Evolutionary conservation across 2,888 invertebrate species (phyloP).

Genomic region (Lochmaea capreae): DNA sequence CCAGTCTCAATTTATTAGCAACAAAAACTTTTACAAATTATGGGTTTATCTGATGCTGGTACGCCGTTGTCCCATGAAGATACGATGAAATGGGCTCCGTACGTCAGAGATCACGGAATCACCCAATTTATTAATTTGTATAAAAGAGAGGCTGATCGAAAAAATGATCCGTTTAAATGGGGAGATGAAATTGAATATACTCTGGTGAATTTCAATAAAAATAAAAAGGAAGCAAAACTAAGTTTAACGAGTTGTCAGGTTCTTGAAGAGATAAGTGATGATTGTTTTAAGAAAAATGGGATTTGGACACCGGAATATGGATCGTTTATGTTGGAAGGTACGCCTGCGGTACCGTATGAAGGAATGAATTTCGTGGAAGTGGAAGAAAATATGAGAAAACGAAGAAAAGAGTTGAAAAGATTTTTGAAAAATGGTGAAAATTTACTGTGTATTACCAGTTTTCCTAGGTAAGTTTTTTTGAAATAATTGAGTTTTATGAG

Average conservation of each 20-base stretch:
- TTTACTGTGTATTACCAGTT: slow-evolving; percentile 91
- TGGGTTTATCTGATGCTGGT: slow-evolving; percentile 25
- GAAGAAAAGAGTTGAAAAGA: slow-evolving; percentile 85
- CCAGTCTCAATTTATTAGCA: slow-evolving; percentile 2
- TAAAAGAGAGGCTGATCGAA: slow-evolving; percentile 85
- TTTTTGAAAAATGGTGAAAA: slow-evolving; percentile 83
- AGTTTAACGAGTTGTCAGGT: slow-evolving; percentile 85
- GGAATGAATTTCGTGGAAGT: slow-evolving; percentile 98
- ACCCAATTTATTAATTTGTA: slow-evolving; percentile 96
- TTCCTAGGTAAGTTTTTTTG: slow-evolving; percentile 78
- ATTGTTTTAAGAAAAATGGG: slow-evolving; percentile 68
- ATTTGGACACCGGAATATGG: slow-evolving; percentile 98
- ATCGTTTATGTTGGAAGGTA: slow-evolving; percentile 98
- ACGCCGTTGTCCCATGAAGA: slow-evolving; percentile 70
- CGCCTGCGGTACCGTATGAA: slow-evolving; percentile 96
- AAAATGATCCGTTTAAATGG: slow-evolving; percentile 96
- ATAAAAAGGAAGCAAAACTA: slow-evolving; percentile 79
- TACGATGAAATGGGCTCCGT: slow-evolving; percentile 89
- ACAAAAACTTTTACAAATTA: slow-evolving; percentile 10
- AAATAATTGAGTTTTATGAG: no score
- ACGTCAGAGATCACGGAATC: slow-evolving; percentile 94
- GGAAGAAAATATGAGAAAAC: slow-evolving; percentile 95
- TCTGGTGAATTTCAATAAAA: slow-evolving; percentile 87
- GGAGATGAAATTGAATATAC: slow-evolving; percentile 99
- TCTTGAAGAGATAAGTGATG: slow-evolving; percentile 82